Conservation (phyloP, 1,140 invertebrate genomes). For the Hycleus phaleratus region DNA sequence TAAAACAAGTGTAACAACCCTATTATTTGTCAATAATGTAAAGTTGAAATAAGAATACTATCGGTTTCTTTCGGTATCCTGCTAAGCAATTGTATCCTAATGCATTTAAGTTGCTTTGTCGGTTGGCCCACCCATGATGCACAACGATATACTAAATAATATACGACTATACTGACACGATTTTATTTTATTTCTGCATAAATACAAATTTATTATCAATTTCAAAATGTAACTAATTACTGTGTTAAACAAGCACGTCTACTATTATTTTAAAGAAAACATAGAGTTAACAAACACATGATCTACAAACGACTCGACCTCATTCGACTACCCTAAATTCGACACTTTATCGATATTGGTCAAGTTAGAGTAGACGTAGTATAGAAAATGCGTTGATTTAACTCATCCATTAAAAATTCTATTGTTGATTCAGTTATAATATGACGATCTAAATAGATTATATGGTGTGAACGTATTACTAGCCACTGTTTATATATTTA, state of each 20-base stretch:
- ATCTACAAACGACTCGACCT: too few relatives aligned
- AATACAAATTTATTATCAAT: conserved; percentile 1
- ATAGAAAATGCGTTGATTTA: too few relatives aligned
- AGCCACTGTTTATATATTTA: conserved; percentile 3
- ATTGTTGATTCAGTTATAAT: conserved; percentile 7
- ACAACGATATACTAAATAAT: conserved; percentile 13
- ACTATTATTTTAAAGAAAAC: too few relatives aligned
- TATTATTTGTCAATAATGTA: conserved; percentile 29
- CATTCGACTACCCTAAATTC: too few relatives aligned
- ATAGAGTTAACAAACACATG: too few relatives aligned
- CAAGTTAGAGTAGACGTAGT: too few relatives aligned
- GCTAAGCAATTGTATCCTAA: conserved; percentile 32
- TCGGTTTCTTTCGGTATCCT: conserved; percentile 23
- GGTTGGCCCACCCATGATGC: conserved; percentile 27
- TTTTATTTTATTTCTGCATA: conserved; percentile 1
- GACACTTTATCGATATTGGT: too few relatives aligned
- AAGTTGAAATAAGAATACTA: conserved; percentile 22
- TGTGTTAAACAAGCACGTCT: too few relatives aligned
- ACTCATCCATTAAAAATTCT: not conserved
- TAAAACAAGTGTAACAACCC: conserved; percentile 29
- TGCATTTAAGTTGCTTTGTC: conserved; percentile 31
- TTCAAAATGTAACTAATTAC: too few relatives aligned
- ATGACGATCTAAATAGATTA: conserved; percentile 6
- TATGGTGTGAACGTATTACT: conserved; percentile 8
- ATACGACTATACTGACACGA: conserved; percentile 7